Evolutionary conservation across 2,797 vertebrate species (phyloP), one percentile per base, ranked within the genome.

Genomic region (Anguilla anguilla): DNA sequence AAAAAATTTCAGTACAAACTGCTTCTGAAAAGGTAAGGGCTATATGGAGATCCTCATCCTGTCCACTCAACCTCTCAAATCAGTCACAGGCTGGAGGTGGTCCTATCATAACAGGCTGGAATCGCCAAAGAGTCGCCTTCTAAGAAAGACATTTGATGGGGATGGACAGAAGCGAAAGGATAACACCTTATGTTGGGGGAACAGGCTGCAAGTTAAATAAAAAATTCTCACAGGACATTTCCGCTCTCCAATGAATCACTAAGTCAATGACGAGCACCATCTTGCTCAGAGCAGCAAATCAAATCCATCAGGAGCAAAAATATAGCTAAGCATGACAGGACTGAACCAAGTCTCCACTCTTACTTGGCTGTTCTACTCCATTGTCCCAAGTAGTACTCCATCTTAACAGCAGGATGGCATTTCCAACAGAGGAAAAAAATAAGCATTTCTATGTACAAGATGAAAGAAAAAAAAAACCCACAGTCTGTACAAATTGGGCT

Each of bases 401-500:
- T 79, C 55, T 88, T 57, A 90, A 91, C 91, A 89, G 86, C 85
- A 91, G 89, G 85, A 89, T 92, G 90, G 92, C 89, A 91, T 92
- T 94, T 90, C 92, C 92, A 91, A 94, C 90, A 85, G 74, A 87
- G 43, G 55, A 84, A 39, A 91, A 89, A 89, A 55, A 88, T 88
- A 91, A 89, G 88, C 69, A 93, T 85, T 92, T 88, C 89, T 96
- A 96, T 96, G 93, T 96, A 96, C 96, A 96, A 90, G 91, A 92
- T 91, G 91, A 79, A 89, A 88, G 49, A 91, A 93, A 89, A 90
- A 90, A 91, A 90, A 88, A 93, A 72, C 93, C 93, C 92, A 93
- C 89, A 89, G 89, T 96, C 95, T 96, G 95, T 97, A 97, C 96
- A 96, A 94, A 93, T 91, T 91, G 93, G 93, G 95, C 91, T 94